Base-by-base conservation (phyloP, 2,113 vertebrate species). In the Nyctereutes procyonoides region DNA sequence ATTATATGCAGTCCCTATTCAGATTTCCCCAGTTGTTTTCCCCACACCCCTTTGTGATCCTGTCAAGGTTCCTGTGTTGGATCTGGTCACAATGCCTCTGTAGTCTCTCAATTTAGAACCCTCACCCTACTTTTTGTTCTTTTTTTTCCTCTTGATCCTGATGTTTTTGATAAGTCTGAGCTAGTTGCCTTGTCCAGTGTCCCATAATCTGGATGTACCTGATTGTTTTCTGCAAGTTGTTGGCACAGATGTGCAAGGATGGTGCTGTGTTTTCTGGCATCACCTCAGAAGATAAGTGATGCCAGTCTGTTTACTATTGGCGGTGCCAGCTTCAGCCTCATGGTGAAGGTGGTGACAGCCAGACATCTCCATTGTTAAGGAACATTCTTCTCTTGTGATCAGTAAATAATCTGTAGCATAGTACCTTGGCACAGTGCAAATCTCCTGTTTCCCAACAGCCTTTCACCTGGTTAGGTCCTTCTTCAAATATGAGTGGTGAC, bases 311-410 rank as follows among this genome's bases (percentile, higher is more conserved):
- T 92, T 38, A 58, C 35, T 55, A 0, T 14, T 84, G 83, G 93
- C 17, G 4, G 43, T 38, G 69, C 94, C 67, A 16, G 26, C 93
- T 88, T 58, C 55, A 16, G 28, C 87, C 83, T 60, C 62, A 62
- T 55, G 67, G 81, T 55, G 35, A 77, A 79, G 79, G 95, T 92
- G 94, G 87, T 96, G 95, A 86, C 48, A 89, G 94, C 94, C 88
- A 62, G 73, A 10, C 77, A 24, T 88, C 83, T 93, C 56, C 74
- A 30, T 77, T 76, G 17, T 81, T 77, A 71, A 32, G 24, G 32
- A 4, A n/a, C 16, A 69, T 10, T 95, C 83, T 77, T 83, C 53
- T 79, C 55, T 63, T 63, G 71, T 86, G 83, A 90, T 91, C 38
- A 74, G 90, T 86, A 82, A 90, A 56, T 43, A 76, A n/a, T 51